Percentiles rank a stretch among this genome's conserved stretches.
These are phyloP conservation scores for Jaculus jaculus DNA, from an alignment of 2,113 vertebrate species.

Conservation along the genomic window DNA sequence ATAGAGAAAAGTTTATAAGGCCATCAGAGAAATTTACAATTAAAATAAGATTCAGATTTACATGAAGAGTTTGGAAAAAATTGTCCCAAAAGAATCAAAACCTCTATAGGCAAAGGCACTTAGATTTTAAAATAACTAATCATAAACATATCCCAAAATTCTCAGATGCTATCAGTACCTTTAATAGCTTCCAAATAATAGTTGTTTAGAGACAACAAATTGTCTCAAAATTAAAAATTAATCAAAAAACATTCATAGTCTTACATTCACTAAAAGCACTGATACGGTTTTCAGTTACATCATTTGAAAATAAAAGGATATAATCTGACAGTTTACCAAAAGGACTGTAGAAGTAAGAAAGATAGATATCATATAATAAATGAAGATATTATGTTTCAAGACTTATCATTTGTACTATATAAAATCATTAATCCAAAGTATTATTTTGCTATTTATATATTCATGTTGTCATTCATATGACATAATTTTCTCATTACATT, in stretches of 20 bases:
- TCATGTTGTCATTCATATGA: neutral
- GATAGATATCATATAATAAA: neutral
- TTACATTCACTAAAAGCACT: neutral
- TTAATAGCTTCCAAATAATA: neutral
- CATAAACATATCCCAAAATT: neutral
- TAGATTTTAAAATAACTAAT: conserved; percentile 5
- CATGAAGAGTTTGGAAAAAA: neutral
- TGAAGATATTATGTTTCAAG: neutral
- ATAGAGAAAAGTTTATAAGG: neutral
- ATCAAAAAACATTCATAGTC: conserved; percentile 8
- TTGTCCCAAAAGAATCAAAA: neutral
- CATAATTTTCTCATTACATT: neutral
- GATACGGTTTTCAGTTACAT: neutral
- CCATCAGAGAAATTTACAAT: neutral
- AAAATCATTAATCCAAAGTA: neutral
- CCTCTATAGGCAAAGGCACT: neutral
- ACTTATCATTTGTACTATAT: neutral
- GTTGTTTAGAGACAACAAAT: neutral
- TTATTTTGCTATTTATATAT: neutral
- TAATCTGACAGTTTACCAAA: conserved; percentile 9
- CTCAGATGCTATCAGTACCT: neutral
- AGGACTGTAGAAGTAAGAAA: neutral
- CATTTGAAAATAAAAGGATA: neutral
- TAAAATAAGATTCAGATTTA: conserved; percentile 8
- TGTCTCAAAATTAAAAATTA: conserved; percentile 20